Percentiles rank a stretch among this genome's conserved stretches.
These are phyloP conservation scores for Taeniopygia guttata DNA, from an alignment of 2,797 vertebrate species.

Conservation along the genomic window DNA sequence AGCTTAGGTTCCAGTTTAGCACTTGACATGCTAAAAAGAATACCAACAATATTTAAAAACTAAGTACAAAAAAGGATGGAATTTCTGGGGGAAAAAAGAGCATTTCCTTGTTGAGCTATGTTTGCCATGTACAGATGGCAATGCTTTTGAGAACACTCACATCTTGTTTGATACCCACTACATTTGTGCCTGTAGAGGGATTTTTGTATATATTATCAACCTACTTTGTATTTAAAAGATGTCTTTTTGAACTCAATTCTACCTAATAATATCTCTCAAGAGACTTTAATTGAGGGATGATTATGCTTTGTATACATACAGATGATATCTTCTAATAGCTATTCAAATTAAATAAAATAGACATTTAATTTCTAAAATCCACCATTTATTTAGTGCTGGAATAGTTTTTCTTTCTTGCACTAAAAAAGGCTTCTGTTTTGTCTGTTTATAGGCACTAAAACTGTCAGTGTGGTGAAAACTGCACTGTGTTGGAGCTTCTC, in stretches of 20 bases:
- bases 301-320: not conserved
- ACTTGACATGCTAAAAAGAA: not conserved
- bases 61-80: not conserved
- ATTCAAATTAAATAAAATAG: not conserved
- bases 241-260: not conserved
- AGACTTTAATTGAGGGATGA: not conserved
- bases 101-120: not conserved
- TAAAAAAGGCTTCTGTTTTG: not conserved
- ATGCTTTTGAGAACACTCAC: not conserved
- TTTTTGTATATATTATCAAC: not conserved
- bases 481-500: not conserved
- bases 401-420: not conserved
- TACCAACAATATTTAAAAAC: not conserved
- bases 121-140: not conserved
- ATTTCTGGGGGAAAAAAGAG: not conserved
- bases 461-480: not conserved
- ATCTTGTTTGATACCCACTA: not conserved
- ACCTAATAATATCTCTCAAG: not conserved
- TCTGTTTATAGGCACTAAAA: not conserved
- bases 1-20: not conserved
- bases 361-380: not conserved
- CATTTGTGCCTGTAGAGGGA: not conserved
- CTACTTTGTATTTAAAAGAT: not conserved
- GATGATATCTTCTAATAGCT: not conserved
- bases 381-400: not conserved